Base-by-base conservation (phyloP, 2,113 vertebrate species). In the Corvus cornix region DNA sequence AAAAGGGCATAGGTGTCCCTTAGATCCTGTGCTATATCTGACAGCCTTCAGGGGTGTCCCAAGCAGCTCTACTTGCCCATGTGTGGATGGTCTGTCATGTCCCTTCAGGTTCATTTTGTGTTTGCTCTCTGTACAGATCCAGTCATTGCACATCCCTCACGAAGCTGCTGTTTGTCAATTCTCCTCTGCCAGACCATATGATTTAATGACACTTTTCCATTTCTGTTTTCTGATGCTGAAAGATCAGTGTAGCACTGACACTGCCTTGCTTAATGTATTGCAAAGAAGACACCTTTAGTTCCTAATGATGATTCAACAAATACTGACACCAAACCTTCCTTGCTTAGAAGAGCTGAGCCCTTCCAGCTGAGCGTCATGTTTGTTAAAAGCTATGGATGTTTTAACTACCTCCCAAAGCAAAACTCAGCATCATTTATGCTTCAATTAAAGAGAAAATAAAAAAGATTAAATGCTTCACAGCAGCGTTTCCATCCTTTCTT, bases 1-100 rank as follows among this genome's bases (percentile, higher is more conserved):
- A 53, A 59, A 73, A 80, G 43, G 18, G 4, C 12, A 53, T 0
- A 0, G 16, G 2, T 77, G 10, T 64, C 19, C 17, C 18, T 59
- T 59, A 64, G 8, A 39, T 60, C 51, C 41, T 69, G 20, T 64
- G 59, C 44, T 48, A 30, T 9, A 10, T 15, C 53, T 83, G 53
- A 30, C 35, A 72, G 35, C 24, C 55, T 43, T 39, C 31, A 27
- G 23, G 22, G 7, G 2, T 82, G 7, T 78, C 39, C 52, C 39
- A 75, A 33, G 31, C 3, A 20, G 14, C 17, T 30, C 53, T 60
- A 0, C 49, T 62, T 73, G 60, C 20, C 22, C 1, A 0, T 12
- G 5, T 30, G 8, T 48, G 31, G n/a, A 15, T 48, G 28, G 39
- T 72, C n/a, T 59, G 56, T 6, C 30, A 7, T 8, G 11, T 55